These are phyloP conservation scores for Ranitomeya imitator DNA, from an alignment of 2,113 vertebrate species.

Conservation along the genomic window DNA sequence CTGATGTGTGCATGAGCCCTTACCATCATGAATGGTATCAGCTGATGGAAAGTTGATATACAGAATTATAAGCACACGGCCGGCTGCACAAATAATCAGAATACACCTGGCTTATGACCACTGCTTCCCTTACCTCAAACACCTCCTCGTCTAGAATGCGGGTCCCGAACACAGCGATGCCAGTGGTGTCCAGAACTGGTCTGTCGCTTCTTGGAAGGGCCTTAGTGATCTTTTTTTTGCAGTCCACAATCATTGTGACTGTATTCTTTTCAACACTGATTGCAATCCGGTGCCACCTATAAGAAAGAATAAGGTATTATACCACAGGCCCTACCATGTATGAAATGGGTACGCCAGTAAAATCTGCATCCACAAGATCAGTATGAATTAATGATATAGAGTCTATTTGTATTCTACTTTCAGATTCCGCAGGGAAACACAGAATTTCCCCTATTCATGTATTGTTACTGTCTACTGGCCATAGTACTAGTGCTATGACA, in stretches of 20 bases:
- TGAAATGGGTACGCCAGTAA: background rate
- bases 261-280: constrained; percentile 96
- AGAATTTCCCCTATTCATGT: background rate
- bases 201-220: constrained; percentile 84
- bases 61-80: background rate
- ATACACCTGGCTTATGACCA: background rate
- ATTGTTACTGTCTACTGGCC: background rate
- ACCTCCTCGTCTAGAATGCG: constrained; percentile 91
- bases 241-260: constrained; percentile 95
- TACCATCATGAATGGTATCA: background rate
- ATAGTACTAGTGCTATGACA: background rate
- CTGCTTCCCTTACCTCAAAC: constrained; percentile 84
- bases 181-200: constrained; percentile 82
- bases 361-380: background rate
- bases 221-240: constrained; percentile 90
- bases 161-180: constrained; percentile 91
- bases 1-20: too few relatives aligned
- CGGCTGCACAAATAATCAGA: too few relatives aligned
- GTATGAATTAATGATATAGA: background rate
- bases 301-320: constrained; percentile 33
- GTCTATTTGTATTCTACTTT: background rate
- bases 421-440: background rate
- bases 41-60: too few relatives aligned
- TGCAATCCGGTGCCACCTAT: constrained; percentile 95
- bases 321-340: too few relatives aligned